These are phyloP conservation scores for Erinaceus europaeus DNA, from an alignment of 2,113 vertebrate genomes.

Conservation along the genomic window DNA sequence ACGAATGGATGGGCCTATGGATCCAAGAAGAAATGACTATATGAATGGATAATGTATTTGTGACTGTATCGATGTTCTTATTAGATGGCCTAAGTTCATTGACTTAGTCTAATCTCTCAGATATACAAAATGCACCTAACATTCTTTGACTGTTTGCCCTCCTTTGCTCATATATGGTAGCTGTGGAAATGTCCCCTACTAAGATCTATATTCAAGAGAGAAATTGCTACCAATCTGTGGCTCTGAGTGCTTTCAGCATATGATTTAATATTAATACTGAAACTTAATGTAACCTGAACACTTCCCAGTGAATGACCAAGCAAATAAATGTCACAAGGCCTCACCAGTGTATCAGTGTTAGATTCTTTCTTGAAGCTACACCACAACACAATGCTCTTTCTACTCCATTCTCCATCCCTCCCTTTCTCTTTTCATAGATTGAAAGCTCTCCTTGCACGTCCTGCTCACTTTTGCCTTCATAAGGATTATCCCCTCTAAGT, in stretches of 20 bases:
- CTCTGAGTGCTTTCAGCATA: not conserved
- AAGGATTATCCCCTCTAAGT: not conserved
- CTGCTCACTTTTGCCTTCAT: not conserved
- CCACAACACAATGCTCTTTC: too few relatives aligned
- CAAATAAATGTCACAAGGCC: not conserved
- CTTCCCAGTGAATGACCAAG: not conserved
- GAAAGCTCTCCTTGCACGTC: not conserved
- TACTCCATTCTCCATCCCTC: not conserved
- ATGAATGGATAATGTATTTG: not conserved
- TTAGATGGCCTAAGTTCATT: not conserved
- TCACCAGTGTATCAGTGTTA: too few relatives aligned
- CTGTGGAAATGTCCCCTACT: not conserved
- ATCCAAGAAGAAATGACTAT: not conserved
- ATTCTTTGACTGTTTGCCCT: not conserved
- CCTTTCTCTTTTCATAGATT: not conserved
- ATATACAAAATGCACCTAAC: not conserved
- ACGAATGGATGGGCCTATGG: not conserved
- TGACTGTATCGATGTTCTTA: not conserved
- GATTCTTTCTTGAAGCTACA: not conserved
- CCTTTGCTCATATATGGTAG: not conserved
- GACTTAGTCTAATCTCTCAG: not conserved
- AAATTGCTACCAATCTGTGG: not conserved
- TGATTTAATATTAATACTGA: not conserved
- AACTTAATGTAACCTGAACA: not conserved
- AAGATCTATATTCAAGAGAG: not conserved